A percentile compares a stretch with the other conserved stretches of the same genome.
Conservation (phyloP, 2,797 vertebrate species). For the Acanthurus lineatus region DNA sequence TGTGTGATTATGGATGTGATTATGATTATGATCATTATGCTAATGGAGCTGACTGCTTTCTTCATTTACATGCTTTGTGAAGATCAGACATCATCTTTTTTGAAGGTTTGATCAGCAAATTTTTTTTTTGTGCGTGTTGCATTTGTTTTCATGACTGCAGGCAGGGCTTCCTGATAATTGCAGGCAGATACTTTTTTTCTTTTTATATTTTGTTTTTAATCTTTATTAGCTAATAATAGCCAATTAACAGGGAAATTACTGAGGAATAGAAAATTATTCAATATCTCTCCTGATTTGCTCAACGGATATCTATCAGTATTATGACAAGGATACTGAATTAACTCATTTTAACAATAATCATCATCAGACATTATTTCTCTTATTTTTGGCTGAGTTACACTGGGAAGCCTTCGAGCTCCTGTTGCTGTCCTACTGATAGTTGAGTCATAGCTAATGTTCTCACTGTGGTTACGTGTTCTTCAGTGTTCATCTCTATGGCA, state of each 20-base stretch:
- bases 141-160: conserved; percentile 29
- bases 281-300: not conserved
- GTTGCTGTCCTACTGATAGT: not conserved
- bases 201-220: not conserved
- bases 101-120: too few relatives aligned
- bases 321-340: too few relatives aligned
- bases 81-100: too few relatives aligned
- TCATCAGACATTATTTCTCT: not conserved
- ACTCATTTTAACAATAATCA: too few relatives aligned
- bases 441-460: not conserved
- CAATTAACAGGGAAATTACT: not conserved
- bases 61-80: too few relatives aligned
- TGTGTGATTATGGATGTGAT: not conserved
- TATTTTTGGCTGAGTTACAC: not conserved
- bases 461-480: not conserved
- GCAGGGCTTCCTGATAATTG: not conserved
- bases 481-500: not conserved
- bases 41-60: not conserved
- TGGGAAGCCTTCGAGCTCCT: not conserved
- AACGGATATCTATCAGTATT: not conserved
- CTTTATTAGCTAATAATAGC: not conserved
- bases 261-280: not conserved
- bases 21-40: too few relatives aligned
- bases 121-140: not conserved
- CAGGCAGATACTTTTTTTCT: not conserved